Conservation (phyloP, 2,113 vertebrate genomes). For the Mohoua ochrocephala region DNA sequence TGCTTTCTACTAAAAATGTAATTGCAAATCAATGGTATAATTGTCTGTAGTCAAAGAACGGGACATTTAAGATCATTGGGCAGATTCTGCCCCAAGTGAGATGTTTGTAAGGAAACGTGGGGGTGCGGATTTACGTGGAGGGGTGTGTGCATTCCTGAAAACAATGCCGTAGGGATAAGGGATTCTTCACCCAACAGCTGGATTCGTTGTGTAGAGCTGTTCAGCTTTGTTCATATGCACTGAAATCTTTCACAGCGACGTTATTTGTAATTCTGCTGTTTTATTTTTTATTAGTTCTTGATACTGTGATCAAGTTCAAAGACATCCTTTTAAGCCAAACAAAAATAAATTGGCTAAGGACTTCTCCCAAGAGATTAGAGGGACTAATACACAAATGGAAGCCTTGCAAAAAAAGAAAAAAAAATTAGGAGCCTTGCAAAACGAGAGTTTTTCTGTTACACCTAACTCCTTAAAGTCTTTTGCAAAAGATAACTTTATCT, state of each 20-base stretch:
- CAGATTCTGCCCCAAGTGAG: neutral
- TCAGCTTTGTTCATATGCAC: conserved; percentile 32
- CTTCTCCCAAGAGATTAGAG: neutral
- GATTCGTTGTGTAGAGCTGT: neutral
- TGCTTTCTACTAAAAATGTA: conserved; percentile 7
- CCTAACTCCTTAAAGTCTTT: neutral
- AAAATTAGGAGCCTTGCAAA: neutral
- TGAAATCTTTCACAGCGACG: conserved; percentile 1
- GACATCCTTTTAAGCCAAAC: neutral
- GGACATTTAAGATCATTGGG: neutral
- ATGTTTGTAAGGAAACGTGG: neutral
- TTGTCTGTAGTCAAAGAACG: conserved; percentile 48
- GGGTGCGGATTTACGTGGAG: neutral
- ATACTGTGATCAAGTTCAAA: conserved; percentile 7
- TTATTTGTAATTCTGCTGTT: neutral
- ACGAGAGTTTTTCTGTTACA: neutral
- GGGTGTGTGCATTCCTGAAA: conserved; percentile 29
- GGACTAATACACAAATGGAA: neutral
- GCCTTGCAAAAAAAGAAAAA: neutral
- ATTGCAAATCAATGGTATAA: conserved; percentile 34
- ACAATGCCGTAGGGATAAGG: conserved; percentile 23
- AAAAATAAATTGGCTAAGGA: conserved; percentile 6
- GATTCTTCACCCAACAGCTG: conserved; percentile 11
- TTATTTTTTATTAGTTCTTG: neutral
- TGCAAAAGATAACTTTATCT: neutral